phyloP scores from a whole-genome alignment of 2,888 invertebrate genomes.

The Cloeon dipterum region DNA sequence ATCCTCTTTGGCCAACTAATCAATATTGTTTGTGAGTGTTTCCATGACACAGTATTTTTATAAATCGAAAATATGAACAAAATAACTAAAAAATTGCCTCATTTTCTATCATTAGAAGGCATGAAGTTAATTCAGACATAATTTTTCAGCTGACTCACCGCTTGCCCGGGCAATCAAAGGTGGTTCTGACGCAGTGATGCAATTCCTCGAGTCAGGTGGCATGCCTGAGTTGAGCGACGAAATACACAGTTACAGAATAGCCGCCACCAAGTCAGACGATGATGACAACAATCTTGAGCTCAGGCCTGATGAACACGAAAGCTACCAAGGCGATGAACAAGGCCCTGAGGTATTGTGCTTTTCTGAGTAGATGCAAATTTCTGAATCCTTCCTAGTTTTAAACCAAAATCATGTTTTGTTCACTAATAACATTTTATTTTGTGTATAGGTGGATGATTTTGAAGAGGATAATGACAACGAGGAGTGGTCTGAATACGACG shows the following conservation, averaged over 20 bases:
- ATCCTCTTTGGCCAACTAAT: conserved; percentile 66
- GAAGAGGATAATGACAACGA: too few relatives aligned
- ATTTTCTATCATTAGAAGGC: not conserved
- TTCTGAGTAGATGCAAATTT: too few relatives aligned
- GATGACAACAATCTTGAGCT: conserved; percentile 4
- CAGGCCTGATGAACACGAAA: conserved; percentile 4
- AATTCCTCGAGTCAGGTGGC: conserved; percentile 55
- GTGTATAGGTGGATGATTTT: too few relatives aligned
- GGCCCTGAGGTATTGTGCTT: too few relatives aligned
- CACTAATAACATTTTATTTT: too few relatives aligned
- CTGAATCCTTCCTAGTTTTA: too few relatives aligned
- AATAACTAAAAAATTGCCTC: not conserved
- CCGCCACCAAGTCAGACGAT: conserved; percentile 3
- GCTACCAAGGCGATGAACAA: conserved; percentile 5
- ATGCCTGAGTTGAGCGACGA: conserved; percentile 59
- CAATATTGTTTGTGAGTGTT: conserved; percentile 38
- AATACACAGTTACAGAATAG: conserved; percentile 16
- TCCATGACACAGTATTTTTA: not conserved
- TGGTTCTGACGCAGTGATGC: conserved; percentile 52
- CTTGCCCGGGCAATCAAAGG: conserved; percentile 52
- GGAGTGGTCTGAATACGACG: too few relatives aligned
- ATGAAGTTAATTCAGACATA: not conserved
- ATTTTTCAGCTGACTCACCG: conserved; percentile 43
- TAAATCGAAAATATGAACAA: not conserved
- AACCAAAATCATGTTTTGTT: too few relatives aligned